Evolutionary conservation across 2,113 vertebrate genomes (phyloP), one percentile per base, ranked within the genome.

Genomic region (Alexandromys fortis): DNA sequence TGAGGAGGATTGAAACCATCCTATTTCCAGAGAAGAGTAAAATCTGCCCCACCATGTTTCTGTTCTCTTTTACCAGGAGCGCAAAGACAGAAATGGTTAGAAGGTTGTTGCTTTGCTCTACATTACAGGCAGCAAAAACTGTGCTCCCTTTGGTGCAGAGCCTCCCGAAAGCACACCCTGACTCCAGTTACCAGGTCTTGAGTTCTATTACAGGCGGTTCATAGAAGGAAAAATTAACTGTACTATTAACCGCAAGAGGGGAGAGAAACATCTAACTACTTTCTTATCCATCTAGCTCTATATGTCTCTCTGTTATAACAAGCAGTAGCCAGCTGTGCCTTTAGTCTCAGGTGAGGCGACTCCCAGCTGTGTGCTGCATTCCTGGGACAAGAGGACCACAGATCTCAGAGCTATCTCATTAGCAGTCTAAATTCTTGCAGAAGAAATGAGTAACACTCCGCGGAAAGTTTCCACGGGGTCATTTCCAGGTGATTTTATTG

Each of bases 1-100:
- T 98, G 98, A 83, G 87, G 97, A 98, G 98, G 98, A 98, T 98
- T 98, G 98, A 98, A 98, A 98, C 98, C 98, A 98, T 97, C 96
- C 97, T 97, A 92, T 97, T 97, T 78, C 96, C 96, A 92, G 92
- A 90, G 97, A 98, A 98, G 65, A 91, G 88, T 96, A 95, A 86
- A 96, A 96, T 94, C 87, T 89, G 58, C 91, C 97, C 97, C 67
- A 63, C 94, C 63, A 19, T 55, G 97, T 98, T 98, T 96, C 97
- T 97, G 89, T 95, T 98, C 77, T 97, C 38, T 79, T 95, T 98
- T 97, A 95, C 94, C 89, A 90, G 68, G 96, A 70, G 49, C 94
- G 96, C 72, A n/a, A n/a, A 24, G 73, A 93, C 96, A 96, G 83
- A 94, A 96, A 72, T 61, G 90, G 97, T 35, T 87, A 94, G 96